phyloP scores from a whole-genome alignment of 2,113 vertebrate genomes.

The Dromaius novaehollandiae region DNA sequence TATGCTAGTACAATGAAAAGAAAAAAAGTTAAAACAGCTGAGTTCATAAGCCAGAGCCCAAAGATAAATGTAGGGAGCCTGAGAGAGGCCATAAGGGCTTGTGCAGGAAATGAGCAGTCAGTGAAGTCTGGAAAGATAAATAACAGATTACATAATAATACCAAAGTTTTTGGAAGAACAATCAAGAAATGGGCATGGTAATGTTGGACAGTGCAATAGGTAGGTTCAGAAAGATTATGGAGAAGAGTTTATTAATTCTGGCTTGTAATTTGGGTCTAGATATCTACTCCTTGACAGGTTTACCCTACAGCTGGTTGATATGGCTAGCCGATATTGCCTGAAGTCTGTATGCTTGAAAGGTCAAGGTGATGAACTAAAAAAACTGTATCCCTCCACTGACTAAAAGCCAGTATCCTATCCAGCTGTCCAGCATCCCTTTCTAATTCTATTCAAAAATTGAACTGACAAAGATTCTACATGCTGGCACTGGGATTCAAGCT shows the following conservation, averaged over 20 bases:
- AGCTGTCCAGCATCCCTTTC: background rate
- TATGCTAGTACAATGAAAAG: conserved; percentile 3
- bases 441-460: background rate
- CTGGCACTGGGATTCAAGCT: background rate
- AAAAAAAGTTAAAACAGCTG: conserved; percentile 10
- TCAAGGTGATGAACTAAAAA: background rate
- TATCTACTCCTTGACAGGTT: background rate
- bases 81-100: background rate
- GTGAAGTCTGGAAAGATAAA: background rate
- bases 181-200: background rate
- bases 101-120: conserved; percentile 18
- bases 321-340: background rate
- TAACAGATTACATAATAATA: background rate
- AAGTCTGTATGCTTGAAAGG: background rate
- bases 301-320: background rate
- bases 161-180: background rate
- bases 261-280: background rate
- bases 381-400: background rate
- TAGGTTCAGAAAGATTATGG: background rate
- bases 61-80: background rate
- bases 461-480: background rate
- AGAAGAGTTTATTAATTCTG: background rate
- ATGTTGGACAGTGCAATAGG: background rate
- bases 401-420: background rate
- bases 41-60: conserved; percentile 21